phyloP scores from a whole-genome alignment of 2,888 invertebrate genomes.

The Acanthosoma haemorrhoidale region DNA sequence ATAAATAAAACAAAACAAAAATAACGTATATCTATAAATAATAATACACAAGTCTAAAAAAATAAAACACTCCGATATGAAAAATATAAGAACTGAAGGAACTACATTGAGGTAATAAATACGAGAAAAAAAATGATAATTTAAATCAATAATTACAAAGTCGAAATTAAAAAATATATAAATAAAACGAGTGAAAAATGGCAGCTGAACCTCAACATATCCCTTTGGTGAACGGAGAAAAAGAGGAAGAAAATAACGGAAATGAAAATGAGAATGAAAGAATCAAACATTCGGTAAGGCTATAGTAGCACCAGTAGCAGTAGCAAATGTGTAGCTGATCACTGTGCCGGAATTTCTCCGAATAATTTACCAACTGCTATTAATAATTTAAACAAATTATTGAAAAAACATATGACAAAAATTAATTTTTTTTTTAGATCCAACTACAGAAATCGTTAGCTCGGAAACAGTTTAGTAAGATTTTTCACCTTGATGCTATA shows the following conservation, averaged over 20 bases:
- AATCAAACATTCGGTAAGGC: constrained; percentile 35
- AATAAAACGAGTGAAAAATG: constrained; percentile 31
- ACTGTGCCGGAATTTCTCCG: not conserved
- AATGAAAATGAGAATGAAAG: constrained; percentile 27
- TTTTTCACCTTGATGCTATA: no score
- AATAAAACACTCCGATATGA: not conserved
- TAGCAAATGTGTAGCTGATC: not conserved
- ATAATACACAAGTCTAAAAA: constrained; percentile 6
- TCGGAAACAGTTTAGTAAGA: no score
- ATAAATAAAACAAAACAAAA: constrained; percentile 15
- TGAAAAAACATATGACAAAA: no score
- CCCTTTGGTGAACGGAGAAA: constrained; percentile 35
- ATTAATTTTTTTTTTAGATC: no score
- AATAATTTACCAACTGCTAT: no score
- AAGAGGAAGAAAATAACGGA: constrained; percentile 15
- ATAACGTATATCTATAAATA: not conserved
- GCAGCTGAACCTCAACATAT: constrained; percentile 33
- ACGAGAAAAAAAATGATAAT: constrained; percentile 1
- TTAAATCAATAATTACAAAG: constrained; percentile 27
- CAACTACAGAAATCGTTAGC: no score
- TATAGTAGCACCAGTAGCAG: constrained; percentile 4
- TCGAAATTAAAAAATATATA: constrained; percentile 25
- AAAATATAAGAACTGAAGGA: constrained; percentile 8
- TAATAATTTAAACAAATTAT: no score
- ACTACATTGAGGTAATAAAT: not conserved